phyloP scores from a whole-genome alignment of 1,140 invertebrate genomes.

The Steinernema khuongi region DNA sequence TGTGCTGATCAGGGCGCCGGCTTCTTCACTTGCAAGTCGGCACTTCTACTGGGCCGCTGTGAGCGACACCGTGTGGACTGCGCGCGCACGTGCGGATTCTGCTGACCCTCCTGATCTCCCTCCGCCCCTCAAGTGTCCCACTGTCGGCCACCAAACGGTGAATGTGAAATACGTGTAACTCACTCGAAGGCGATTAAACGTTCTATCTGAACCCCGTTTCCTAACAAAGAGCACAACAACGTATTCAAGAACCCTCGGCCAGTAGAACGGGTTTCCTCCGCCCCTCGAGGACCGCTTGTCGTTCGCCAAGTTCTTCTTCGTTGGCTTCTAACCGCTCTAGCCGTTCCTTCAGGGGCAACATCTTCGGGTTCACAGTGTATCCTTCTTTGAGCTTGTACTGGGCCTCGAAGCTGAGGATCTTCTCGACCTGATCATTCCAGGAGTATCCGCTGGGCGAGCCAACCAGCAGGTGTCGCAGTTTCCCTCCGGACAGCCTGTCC shows the following conservation, averaged over 20 bases:
- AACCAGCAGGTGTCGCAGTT: conserved; percentile 53
- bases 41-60: neutral
- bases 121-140: too few species aligned
- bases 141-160: too few species aligned
- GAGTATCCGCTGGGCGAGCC: conserved; percentile 57
- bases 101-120: neutral
- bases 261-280: neutral
- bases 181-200: too few species aligned
- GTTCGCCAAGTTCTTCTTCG: neutral
- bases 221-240: neutral
- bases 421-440: conserved; percentile 56
- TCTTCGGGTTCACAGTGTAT: conserved; percentile 49
- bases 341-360: conserved; percentile 47
- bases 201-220: neutral
- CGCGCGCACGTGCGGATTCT: neutral
- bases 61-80: neutral
- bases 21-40: neutral
- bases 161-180: too few species aligned
- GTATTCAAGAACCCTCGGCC: neutral
- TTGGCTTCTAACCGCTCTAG: conserved; percentile 25
- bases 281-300: neutral
- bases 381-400: conserved; percentile 36
- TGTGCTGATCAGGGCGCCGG: neutral
- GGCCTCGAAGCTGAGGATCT: conserved; percentile 48
- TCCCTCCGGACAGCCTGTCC: conserved; percentile 46